Conservation (phyloP, 2,888 invertebrate species). For the Platycheirus rosarum region DNA sequence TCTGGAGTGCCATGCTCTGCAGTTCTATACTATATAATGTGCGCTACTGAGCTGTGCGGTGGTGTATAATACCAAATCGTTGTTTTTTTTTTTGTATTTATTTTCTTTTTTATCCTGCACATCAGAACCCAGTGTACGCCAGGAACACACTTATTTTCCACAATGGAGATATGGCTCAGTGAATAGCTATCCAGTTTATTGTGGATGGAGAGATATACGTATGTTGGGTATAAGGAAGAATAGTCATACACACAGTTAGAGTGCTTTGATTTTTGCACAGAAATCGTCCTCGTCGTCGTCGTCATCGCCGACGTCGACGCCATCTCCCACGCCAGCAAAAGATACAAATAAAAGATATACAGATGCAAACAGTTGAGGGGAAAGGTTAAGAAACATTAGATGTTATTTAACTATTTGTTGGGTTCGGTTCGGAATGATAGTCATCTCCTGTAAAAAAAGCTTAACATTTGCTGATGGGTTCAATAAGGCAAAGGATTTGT, state of each 20-base stretch:
- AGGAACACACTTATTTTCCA: constrained; percentile 74
- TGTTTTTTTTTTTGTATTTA: constrained; percentile 37
- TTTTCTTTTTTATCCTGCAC: constrained; percentile 35
- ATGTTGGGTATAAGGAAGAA: neutral
- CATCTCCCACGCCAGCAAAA: constrained; percentile 19
- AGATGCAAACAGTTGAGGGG: constrained; percentile 59
- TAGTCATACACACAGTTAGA: constrained; percentile 9
- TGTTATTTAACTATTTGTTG: constrained; percentile 53
- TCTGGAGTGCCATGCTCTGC: constrained; percentile 62
- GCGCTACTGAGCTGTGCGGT: constrained; percentile 49
- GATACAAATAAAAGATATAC: constrained; percentile 51
- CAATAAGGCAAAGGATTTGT: constrained; percentile 26
- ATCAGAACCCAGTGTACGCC: constrained; percentile 63
- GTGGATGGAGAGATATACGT: constrained; percentile 61
- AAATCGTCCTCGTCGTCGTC: constrained; percentile 26
- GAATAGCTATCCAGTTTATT: constrained; percentile 72
- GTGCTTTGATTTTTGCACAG: constrained; percentile 70
- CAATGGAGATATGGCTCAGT: constrained; percentile 72
- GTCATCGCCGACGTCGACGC: constrained; percentile 1
- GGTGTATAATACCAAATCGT: constrained; percentile 68
- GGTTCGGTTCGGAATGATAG: constrained; percentile 42
- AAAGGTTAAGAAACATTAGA: constrained; percentile 64
- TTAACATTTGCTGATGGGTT: constrained; percentile 33
- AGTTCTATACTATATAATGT: constrained; percentile 20
- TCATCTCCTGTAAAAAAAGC: constrained; percentile 41